Evolutionary conservation across 1,140 invertebrate genomes (phyloP).

Genomic region (Bombyx mandarina): DNA sequence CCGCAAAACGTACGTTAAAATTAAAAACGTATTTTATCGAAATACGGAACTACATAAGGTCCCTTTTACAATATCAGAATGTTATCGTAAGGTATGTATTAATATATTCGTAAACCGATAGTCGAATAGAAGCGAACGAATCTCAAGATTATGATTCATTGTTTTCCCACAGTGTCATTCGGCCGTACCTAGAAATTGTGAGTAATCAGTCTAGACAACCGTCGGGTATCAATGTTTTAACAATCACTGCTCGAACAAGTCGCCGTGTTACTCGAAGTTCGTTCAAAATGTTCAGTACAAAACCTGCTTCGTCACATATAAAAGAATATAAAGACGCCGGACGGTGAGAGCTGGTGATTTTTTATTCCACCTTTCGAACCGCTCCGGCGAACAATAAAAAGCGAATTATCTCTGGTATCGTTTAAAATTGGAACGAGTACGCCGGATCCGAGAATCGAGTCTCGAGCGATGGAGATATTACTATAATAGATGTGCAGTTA

Average conservation of each 20-base stretch:
- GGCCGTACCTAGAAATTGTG: slow-evolving; percentile 49
- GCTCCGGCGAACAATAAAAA: slow-evolving; percentile 33
- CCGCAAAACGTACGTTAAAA: too few species aligned
- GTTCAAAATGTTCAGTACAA: too few species aligned
- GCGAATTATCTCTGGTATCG: slow-evolving; percentile 45
- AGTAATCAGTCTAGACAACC: slow-evolving; percentile 28
- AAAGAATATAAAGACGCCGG: too few species aligned
- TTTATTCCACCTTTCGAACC: slow-evolving; percentile 21
- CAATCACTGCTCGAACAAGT: too few species aligned
- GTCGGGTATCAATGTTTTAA: neutral
- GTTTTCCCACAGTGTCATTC: slow-evolving; percentile 45
- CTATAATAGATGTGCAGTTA: slow-evolving; percentile 49
- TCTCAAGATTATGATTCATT: slow-evolving; percentile 33
- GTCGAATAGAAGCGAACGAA: neutral
- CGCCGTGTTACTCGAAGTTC: too few species aligned
- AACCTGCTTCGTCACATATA: too few species aligned
- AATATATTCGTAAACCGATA: neutral
- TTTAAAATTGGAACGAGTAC: slow-evolving; percentile 50
- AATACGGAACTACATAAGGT: too few species aligned
- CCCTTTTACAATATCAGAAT: neutral
- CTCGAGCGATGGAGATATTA: slow-evolving; percentile 42
- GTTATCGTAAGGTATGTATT: neutral
- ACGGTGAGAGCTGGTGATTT: slow-evolving; percentile 25
- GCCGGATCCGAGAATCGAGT: slow-evolving; percentile 39
- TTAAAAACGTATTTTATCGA: too few species aligned